Evolutionary conservation across 2,113 vertebrate species (phyloP), one percentile per base, ranked within the genome.

Genomic region (Cichladusa arquata): DNA sequence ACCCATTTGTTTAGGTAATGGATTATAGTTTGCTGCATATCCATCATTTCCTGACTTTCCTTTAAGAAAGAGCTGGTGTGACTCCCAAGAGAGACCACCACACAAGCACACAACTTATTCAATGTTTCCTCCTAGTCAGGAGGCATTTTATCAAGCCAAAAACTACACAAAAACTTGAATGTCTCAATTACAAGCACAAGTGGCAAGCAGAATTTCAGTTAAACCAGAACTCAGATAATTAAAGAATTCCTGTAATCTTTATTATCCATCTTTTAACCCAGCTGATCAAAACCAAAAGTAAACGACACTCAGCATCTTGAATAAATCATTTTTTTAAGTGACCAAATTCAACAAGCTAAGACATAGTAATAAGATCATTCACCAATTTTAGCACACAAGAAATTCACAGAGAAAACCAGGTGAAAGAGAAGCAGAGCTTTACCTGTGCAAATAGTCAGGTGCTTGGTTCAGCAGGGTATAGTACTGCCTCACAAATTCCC

Each of bases 401-500:
- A 74, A 86, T 38, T 19, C 50, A 64, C 22, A 15, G 0, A 69
- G 26, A 42, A 92, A 57, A 50, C 7, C 14, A 61, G 61, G 19
- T 36, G 2, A 8, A 33, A 89, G 38, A 1, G 40, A 64, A 90
- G 54, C 9, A 22, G 56, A 79, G 12, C 11, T 50, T 87, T 97
- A 99, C 99, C 99, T 99, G 98, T 99, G 99, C 92, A 99, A 98
- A 95, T 99, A 99, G 97, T 99, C 99, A 29, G 99, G 99, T 76
- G 99, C 99, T 98, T 99, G 99, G 98, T 99, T 99, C 88, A 99
- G 98, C 94, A 99, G 98, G 29, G 99, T 99, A 96, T 99, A 99
- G 96, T 99, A 99, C 98, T 99, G 99, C 98, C 99, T 98, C 98
- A 99, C 99, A 80, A 99, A 99, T 96, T 99, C 99, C 98, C 99